A percentile compares a stretch with the other conserved stretches of the same genome.
phyloP scores from a whole-genome alignment of 2,797 vertebrate genomes.

The Micrastur ruficollis region DNA sequence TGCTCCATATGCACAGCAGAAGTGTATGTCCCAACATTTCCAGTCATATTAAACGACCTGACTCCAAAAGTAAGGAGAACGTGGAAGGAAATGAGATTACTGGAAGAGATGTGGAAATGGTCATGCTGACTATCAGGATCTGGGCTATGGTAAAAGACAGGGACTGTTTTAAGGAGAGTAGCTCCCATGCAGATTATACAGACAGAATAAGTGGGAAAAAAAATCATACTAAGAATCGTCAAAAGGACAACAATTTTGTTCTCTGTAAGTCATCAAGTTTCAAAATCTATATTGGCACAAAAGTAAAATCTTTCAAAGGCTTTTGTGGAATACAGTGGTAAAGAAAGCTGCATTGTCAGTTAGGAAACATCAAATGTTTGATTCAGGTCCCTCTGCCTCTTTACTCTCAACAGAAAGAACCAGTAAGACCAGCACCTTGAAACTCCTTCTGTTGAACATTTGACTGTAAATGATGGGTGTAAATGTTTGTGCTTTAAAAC shows the following conservation, averaged over 20 bases:
- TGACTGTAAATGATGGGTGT: neutral
- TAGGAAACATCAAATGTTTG: neutral
- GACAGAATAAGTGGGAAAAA: neutral
- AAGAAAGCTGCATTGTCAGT: neutral
- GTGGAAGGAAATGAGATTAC: neutral
- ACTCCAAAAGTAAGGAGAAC: neutral
- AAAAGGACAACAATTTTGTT: neutral
- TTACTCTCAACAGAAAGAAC: neutral
- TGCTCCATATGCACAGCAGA: neutral
- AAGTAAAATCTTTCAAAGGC: neutral
- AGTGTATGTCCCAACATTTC: neutral
- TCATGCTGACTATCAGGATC: neutral
- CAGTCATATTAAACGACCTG: neutral
- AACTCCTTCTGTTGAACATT: neutral
- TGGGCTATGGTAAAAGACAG: neutral
- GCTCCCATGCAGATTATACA: neutral
- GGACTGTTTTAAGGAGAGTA: neutral
- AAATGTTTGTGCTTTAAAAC: neutral
- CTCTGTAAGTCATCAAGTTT: neutral
- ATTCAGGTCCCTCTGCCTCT: neutral
- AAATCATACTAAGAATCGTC: neutral
- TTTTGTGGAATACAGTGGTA: neutral
- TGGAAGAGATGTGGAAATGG: neutral
- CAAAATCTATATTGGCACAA: neutral
- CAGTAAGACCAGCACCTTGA: neutral